Conservation (phyloP, 1,140 invertebrate species). For the Babylonia areolata region DNA sequence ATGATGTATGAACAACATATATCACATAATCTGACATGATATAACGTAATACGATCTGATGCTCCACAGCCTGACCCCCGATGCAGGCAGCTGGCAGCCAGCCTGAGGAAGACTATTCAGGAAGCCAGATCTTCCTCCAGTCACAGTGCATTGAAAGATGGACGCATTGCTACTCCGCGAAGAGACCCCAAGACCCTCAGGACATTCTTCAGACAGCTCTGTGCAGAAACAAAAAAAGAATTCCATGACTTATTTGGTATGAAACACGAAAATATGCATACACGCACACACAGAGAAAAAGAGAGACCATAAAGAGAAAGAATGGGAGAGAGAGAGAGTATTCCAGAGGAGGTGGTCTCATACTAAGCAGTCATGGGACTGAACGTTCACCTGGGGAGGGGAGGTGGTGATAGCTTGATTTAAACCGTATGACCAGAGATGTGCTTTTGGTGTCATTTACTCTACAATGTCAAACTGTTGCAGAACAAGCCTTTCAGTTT, state of each 20-base stretch:
- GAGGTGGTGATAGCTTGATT: no score
- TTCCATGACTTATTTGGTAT: background rate
- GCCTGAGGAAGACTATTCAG: background rate
- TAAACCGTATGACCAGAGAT: no score
- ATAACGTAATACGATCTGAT: no score
- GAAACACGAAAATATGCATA: background rate
- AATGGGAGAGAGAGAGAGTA: background rate
- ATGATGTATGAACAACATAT: no score
- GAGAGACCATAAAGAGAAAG: background rate
- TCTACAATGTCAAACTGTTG: no score
- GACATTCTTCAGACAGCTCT: background rate
- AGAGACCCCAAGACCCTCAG: background rate
- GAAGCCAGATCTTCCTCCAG: background rate
- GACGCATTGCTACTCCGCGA: background rate
- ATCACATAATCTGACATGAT: no score
- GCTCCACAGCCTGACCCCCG: background rate
- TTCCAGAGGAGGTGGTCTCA: background rate
- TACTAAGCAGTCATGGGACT: no score
- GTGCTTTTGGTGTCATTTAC: no score
- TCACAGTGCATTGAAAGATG: background rate
- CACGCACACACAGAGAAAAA: background rate
- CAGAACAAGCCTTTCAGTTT: no score
- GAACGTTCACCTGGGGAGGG: no score
- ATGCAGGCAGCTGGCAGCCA: background rate
- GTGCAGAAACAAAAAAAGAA: background rate